Evolutionary conservation across 2,888 invertebrate species (phyloP).

Genomic region (Drosophila picticornis): DNA sequence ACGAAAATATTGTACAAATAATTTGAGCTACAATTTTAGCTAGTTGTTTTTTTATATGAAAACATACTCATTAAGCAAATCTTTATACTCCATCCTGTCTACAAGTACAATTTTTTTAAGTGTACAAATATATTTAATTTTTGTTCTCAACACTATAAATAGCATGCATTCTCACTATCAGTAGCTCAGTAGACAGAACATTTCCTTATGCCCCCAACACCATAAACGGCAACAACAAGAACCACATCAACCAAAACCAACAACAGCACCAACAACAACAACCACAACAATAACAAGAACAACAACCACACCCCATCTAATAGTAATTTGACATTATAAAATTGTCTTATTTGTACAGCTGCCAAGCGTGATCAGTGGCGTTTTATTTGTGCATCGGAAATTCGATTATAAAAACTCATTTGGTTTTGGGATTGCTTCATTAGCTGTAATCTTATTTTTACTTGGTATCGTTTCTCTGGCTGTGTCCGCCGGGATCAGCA

Average conservation of each 20-base stretch:
- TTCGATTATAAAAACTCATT: conserved; percentile 19
- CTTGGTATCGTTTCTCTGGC: conserved; percentile 5
- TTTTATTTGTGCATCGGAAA: conserved; percentile 35
- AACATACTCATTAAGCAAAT: background rate
- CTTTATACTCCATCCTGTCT: background rate
- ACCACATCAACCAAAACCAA: background rate
- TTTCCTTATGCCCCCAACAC: conserved; percentile 1
- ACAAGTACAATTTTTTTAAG: background rate
- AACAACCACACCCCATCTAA: background rate
- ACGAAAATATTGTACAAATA: background rate
- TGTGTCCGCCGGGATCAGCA: background rate
- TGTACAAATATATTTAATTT: conserved; percentile 2
- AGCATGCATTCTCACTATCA: conserved; percentile 39
- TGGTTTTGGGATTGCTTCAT: conserved; percentile 2
- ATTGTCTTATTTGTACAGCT: conserved; percentile 27
- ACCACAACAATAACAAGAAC: background rate
- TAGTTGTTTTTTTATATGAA: too few species aligned
- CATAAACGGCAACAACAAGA: background rate
- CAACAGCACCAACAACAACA: background rate
- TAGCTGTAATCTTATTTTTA: background rate
- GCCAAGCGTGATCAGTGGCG: conserved; percentile 11
- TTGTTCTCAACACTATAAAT: conserved; percentile 24
- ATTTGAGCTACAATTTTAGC: background rate
- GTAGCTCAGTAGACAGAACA: conserved; percentile 33
- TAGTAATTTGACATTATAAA: conserved; percentile 16